A percentile compares a stretch with the other conserved stretches of the same genome.
Evolutionary conservation across 1,140 invertebrate genomes (phyloP).

Genomic region (Stegodyphus dumicola): DNA sequence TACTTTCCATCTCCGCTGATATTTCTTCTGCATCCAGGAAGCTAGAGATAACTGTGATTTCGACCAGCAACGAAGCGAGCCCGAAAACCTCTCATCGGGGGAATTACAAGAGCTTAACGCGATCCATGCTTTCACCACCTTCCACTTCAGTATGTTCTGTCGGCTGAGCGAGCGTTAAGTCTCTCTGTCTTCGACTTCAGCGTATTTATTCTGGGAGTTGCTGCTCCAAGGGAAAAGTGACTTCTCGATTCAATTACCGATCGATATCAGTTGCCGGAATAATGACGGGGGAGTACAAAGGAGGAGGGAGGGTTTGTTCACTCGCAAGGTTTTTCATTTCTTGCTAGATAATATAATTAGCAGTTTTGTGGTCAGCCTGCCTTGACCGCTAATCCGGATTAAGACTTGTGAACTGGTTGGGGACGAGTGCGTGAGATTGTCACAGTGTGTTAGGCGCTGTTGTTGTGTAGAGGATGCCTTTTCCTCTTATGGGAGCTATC

Average conservation of each 20-base stretch:
- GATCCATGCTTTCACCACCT: no score
- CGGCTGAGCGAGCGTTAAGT: no score
- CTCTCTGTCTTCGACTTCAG: no score
- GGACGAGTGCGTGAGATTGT: not conserved
- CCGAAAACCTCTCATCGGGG: no score
- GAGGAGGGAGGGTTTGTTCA: not conserved
- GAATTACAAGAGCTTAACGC: no score
- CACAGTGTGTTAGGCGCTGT: not conserved
- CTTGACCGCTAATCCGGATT: conserved; percentile 44
- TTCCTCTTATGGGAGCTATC: not conserved
- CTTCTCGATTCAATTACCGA: conserved; percentile 1
- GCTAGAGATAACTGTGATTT: no score
- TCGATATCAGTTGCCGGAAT: not conserved
- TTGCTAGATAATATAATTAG: conserved; percentile 18
- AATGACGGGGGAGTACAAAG: not conserved
- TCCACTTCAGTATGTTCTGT: no score
- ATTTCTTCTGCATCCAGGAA: no score
- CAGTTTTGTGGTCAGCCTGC: conserved; percentile 19
- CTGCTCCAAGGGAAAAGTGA: no score
- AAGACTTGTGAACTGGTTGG: not conserved
- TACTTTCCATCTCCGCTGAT: no score
- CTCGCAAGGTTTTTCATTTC: not conserved
- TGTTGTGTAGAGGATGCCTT: not conserved
- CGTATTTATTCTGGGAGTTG: no score
- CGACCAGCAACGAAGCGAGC: no score